Base-by-base conservation (phyloP, 2,888 invertebrate species). In the Sisyra nigra region DNA sequence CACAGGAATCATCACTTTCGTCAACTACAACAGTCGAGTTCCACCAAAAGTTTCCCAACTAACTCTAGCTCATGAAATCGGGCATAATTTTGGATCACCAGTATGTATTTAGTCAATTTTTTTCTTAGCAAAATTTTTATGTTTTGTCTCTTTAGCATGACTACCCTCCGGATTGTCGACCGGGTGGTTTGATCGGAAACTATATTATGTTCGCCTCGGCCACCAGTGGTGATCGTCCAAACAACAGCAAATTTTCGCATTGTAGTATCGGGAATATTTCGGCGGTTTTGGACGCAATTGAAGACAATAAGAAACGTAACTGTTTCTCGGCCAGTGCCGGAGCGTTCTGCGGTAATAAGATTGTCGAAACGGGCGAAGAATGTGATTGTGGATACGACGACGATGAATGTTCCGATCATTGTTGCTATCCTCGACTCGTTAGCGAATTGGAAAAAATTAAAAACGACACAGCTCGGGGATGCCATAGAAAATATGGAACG, bases 181-280 rank as follows among this genome's bases (percentile, higher is more conserved):
- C 94, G 1, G 92, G 93, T 45, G 88, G 93, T 7, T 71, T 82
- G 30, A 79, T 77, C 49, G 98, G 98, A 44, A 99, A 99, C 72
- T 99, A 77, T 65, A 98, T 99, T 55, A 99, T 99, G 98, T 99
- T 96, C 65, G 93, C 96, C 11, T 94, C 94, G 40, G 98, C 98
- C 7, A 99, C 98, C 0, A 92, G 92, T 48, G 98, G 98, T 41
- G 96, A 97, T 68, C 77, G 93, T 43, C 86, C 88, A 8, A 97
- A 98, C 69, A 99, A 99, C 67, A 93, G 92, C 55, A 85, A 89
- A 58, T 99, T 99, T 71, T 93, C 92, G 1, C 73, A 78, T 14
- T 98, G 98, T 66, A 93, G 92, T 54, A 76, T 91, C 48, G 83
- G 87, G 47, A 97, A 96, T 65, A 94, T 97, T 56, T 91, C 92